Evolutionary conservation across 2,888 invertebrate genomes (phyloP).

Genomic region (Rhaphigaster nebulosa): DNA sequence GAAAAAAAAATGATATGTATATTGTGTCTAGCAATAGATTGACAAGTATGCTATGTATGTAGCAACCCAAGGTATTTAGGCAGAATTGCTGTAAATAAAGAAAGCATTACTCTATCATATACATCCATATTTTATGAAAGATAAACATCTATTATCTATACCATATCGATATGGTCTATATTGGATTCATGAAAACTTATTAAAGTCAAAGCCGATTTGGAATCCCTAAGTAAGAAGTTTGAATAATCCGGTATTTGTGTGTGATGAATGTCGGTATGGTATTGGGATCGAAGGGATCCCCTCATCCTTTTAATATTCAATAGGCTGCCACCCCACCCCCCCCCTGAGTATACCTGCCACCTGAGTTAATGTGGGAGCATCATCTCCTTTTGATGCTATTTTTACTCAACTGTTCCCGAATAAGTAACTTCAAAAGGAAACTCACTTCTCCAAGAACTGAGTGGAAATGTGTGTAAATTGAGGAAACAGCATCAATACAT

Average conservation of each 20-base stretch:
- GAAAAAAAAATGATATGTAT: too few species aligned
- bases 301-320: not conserved
- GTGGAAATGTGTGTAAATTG: not conserved
- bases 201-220: not conserved
- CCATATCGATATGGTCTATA: not conserved
- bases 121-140: not conserved
- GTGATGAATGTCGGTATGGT: conserved; percentile 19
- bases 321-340: not conserved
- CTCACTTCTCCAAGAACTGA: not conserved
- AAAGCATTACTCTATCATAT: too few species aligned
- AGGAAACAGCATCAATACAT: not conserved
- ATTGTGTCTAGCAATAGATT: too few species aligned
- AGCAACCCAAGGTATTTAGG: too few species aligned
- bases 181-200: not conserved
- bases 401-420: conserved; percentile 8
- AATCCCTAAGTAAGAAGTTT: conserved; percentile 1
- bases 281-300: not conserved
- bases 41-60: too few species aligned
- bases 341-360: not conserved
- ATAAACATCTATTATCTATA: not conserved
- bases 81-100: too few species aligned
- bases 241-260: conserved; percentile 5
- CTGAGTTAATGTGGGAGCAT: not conserved
- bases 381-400: conserved; percentile 28
- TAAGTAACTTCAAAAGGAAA: conserved; percentile 12